Conservation (phyloP, 2,797 vertebrate genomes). For the Diglossa cyanea region DNA sequence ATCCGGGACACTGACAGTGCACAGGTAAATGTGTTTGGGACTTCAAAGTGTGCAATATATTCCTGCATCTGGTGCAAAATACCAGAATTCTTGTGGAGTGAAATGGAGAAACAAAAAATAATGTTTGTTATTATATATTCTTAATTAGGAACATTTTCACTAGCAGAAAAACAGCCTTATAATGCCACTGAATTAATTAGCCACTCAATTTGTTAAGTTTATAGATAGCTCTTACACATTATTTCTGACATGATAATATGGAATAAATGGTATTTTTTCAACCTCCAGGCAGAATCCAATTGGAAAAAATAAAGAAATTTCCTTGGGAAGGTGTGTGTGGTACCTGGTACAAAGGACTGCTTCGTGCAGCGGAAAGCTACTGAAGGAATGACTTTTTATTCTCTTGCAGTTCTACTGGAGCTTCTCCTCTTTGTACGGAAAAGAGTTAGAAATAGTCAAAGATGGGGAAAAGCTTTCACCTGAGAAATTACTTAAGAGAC, state of each 20-base stretch:
- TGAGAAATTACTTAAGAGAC: neutral
- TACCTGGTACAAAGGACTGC: neutral
- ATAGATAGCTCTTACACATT: neutral
- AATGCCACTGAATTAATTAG: neutral
- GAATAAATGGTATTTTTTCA: neutral
- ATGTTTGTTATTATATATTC: neutral
- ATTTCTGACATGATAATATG: neutral
- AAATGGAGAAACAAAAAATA: neutral
- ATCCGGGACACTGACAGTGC: conserved; percentile 96
- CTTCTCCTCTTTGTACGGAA: neutral
- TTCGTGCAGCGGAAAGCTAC: neutral
- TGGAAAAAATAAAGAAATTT: neutral
- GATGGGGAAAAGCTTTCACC: neutral
- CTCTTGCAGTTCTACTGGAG: neutral
- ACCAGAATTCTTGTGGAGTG: neutral
- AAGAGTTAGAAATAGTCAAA: neutral
- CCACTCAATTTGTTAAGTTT: neutral
- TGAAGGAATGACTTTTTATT: neutral
- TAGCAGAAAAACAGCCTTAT: neutral
- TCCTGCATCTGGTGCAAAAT: neutral
- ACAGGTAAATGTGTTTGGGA: conserved; percentile 77
- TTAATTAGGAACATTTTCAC: neutral
- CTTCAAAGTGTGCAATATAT: neutral
- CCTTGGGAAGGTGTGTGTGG: neutral
- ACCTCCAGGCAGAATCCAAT: neutral